Percentiles rank a stretch among this genome's conserved stretches.
Evolutionary conservation across 2,113 vertebrate genomes (phyloP).

Genomic region (Ptilorrhoa leucosticta): DNA sequence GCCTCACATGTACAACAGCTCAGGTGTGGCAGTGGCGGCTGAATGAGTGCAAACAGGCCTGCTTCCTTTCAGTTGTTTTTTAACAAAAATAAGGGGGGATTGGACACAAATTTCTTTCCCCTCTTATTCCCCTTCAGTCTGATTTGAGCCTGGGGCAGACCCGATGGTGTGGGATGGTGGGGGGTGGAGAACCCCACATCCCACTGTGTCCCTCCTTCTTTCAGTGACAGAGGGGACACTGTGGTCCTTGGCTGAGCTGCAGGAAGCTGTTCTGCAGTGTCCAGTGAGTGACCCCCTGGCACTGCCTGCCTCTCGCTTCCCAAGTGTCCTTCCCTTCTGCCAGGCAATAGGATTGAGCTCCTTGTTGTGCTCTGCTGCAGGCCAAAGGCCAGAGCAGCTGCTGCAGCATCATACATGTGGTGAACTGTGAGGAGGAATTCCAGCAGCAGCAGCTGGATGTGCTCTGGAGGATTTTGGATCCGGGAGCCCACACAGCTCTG

Average conservation of each 20-base stretch:
- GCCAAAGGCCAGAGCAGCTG: neutral
- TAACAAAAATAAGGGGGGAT: neutral
- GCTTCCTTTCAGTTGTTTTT: neutral
- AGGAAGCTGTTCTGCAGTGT: constrained; percentile 68
- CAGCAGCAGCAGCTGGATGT: constrained; percentile 91
- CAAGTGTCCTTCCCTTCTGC: neutral
- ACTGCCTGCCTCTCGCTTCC: rapidly evolving
- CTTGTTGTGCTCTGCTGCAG: constrained; percentile 8
- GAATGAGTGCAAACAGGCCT: too few species aligned
- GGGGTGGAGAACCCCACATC: rapidly evolving
- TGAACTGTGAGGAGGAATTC: constrained; percentile 90
- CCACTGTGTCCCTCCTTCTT: neutral
- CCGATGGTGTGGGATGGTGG: rapidly evolving
- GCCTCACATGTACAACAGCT: neutral
- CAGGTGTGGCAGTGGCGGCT: neutral
- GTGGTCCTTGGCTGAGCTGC: constrained; percentile 80
- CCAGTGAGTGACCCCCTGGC: constrained; percentile 37
- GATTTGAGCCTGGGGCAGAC: neutral
- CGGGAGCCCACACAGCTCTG: neutral
- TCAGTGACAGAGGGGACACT: constrained; percentile 85
- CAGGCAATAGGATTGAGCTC: neutral
- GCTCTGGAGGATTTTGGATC: constrained; percentile 84
- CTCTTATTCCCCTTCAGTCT: neutral
- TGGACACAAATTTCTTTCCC: neutral
- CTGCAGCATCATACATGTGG: constrained; percentile 82